These are phyloP conservation scores for Catamblyrhynchus diadema DNA, from an alignment of 2,797 vertebrate genomes.

Conservation along the genomic window DNA sequence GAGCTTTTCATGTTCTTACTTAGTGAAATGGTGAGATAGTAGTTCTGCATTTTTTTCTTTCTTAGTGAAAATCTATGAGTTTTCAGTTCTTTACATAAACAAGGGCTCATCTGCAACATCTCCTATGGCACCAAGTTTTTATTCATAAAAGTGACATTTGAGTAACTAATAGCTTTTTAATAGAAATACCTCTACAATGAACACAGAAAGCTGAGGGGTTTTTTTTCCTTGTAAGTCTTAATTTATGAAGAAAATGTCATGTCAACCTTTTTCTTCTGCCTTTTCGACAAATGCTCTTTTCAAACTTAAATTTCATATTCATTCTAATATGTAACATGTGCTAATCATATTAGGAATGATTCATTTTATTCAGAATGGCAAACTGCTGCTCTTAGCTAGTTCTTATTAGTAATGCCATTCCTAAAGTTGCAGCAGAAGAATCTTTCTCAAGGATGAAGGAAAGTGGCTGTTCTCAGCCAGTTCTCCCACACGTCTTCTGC, in stretches of 20 bases:
- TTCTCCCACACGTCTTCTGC: background rate
- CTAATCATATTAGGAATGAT: slow-evolving; percentile 38
- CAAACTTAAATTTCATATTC: slow-evolving; percentile 18
- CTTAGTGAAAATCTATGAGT: background rate
- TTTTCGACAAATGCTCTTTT: slow-evolving; percentile 52
- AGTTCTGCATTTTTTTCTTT: background rate
- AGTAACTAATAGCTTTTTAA: slow-evolving; percentile 22
- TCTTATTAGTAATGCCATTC: background rate
- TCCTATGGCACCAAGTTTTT: background rate
- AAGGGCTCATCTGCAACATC: slow-evolving; percentile 28
- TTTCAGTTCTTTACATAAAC: slow-evolving; percentile 47
- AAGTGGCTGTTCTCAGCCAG: background rate
- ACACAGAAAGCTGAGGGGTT: background rate
- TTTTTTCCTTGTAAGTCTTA: slow-evolving; percentile 15
- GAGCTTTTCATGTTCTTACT: background rate
- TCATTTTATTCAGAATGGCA: slow-evolving; percentile 13
- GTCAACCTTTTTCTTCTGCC: slow-evolving; percentile 41
- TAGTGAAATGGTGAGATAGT: background rate
- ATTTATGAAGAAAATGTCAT: slow-evolving; percentile 48
- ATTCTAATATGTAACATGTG: background rate
- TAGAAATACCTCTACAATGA: slow-evolving; percentile 35
- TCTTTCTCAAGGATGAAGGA: background rate
- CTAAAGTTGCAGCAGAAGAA: background rate
- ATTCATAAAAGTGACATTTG: slow-evolving; percentile 45
- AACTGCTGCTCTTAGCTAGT: background rate